These are phyloP conservation scores for Serilophus lunatus DNA, from an alignment of 2,113 vertebrate genomes.

Conservation along the genomic window DNA sequence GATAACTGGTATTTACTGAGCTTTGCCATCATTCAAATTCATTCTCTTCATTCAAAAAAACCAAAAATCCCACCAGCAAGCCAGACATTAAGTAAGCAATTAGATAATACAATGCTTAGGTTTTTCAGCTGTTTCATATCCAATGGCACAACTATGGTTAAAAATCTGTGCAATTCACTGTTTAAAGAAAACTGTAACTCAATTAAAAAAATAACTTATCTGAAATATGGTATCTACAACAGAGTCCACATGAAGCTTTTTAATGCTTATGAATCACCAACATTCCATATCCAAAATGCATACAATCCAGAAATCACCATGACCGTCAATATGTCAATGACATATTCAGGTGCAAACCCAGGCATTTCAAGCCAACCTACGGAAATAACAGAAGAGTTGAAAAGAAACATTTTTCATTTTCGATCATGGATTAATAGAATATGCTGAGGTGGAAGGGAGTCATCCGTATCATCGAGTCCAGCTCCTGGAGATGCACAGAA, in stretches of 20 bases:
- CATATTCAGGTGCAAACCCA: not conserved
- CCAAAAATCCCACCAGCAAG: not conserved
- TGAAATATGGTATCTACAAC: not conserved
- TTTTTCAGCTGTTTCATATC: slow-evolving; percentile 6
- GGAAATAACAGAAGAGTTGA: not conserved
- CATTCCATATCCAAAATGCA: not conserved
- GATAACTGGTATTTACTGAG: slow-evolving; percentile 40
- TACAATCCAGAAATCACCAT: not conserved
- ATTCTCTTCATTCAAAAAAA: not conserved
- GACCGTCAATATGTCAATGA: not conserved
- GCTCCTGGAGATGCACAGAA: not conserved
- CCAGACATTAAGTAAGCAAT: not conserved
- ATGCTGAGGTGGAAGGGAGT: not conserved
- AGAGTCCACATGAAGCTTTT: not conserved
- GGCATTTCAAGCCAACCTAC: not conserved
- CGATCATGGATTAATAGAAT: not conserved
- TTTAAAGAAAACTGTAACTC: not conserved
- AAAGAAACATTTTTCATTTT: not conserved
- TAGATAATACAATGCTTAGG: not conserved
- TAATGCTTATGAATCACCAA: not conserved
- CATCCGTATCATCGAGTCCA: not conserved
- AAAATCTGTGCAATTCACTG: not conserved
- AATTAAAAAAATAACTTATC: not conserved
- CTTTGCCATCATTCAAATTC: slow-evolving; percentile 17
- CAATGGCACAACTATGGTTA: not conserved